Conservation (phyloP, 2,113 vertebrate genomes). For the Canis aureus region DNA sequence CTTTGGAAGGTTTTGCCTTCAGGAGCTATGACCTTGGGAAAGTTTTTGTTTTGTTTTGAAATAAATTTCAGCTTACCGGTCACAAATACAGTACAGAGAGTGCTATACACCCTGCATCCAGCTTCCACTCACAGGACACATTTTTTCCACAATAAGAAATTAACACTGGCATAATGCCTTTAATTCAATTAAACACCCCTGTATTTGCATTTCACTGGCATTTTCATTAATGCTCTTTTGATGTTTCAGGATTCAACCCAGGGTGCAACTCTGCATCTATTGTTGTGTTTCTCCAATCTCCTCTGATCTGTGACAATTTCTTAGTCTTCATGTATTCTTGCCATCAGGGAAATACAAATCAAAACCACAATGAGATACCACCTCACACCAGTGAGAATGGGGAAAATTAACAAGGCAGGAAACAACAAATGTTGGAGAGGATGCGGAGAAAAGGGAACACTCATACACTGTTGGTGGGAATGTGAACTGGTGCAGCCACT, state of each 20-base stretch:
- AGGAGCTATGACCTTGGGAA: not conserved
- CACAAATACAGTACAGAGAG: not conserved
- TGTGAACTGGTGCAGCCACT: too few species aligned
- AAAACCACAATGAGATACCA: too few species aligned
- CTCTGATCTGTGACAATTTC: not conserved
- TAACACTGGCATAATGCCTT: not conserved
- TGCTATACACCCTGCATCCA: not conserved
- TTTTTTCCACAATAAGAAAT: not conserved
- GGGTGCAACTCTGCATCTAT: not conserved
- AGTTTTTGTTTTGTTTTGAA: not conserved
- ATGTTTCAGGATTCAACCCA: not conserved
- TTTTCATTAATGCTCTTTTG: not conserved
- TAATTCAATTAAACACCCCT: not conserved
- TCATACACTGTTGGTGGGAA: too few species aligned
- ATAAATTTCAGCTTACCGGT: not conserved
- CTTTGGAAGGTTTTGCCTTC: not conserved
- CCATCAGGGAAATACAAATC: too few species aligned
- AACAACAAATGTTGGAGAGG: too few species aligned
- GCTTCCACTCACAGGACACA: too few species aligned
- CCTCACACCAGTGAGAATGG: too few species aligned
- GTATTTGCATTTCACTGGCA: not conserved
- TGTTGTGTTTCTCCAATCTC: not conserved
- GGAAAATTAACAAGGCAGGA: too few species aligned
- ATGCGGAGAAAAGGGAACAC: too few species aligned
- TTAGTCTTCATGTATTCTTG: not conserved